Conservation (phyloP, 2,888 invertebrate genomes). For the Andrena camellia region DNA sequence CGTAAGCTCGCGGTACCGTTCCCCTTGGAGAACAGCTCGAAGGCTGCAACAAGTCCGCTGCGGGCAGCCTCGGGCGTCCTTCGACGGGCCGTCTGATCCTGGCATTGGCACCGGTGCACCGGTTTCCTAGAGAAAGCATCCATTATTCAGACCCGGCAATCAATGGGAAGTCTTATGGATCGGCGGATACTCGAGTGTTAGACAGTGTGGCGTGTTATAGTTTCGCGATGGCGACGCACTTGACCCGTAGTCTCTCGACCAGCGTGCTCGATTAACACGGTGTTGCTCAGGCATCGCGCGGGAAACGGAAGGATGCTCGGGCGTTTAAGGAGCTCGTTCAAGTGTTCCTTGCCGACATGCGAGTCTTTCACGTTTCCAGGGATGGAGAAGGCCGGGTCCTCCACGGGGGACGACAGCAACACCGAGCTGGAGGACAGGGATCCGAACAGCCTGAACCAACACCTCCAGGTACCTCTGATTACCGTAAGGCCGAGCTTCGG, state of each 20-base stretch:
- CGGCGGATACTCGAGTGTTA: background rate
- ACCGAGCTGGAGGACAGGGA: slow-evolving; percentile 89
- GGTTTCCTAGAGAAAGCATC: background rate
- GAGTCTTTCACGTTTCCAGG: slow-evolving; percentile 76
- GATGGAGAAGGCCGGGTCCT: slow-evolving; percentile 82
- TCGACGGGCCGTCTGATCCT: slow-evolving; percentile 17
- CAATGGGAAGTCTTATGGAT: slow-evolving; percentile 40
- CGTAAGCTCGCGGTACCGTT: slow-evolving; percentile 25
- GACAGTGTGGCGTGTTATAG: background rate
- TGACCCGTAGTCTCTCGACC: background rate
- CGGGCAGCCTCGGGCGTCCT: background rate
- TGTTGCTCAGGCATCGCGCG: background rate
- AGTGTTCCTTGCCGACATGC: slow-evolving; percentile 66
- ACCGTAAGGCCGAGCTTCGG: no score
- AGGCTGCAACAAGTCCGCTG: slow-evolving; percentile 20
- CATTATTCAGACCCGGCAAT: slow-evolving; percentile 36
- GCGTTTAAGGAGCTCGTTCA: slow-evolving; percentile 70
- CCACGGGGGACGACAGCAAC: slow-evolving; percentile 83
- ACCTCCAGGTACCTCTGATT: slow-evolving; percentile 88
- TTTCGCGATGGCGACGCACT: slow-evolving; percentile 43
- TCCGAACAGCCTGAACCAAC: slow-evolving; percentile 89
- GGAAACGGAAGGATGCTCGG: slow-evolving; percentile 29
- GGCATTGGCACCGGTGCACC: slow-evolving; percentile 42
- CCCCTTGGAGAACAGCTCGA: background rate
- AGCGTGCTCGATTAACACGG: background rate